A percentile compares a stretch with the other conserved stretches of the same genome.
Evolutionary conservation across 2,113 vertebrate species (phyloP).

Genomic region (Aythya baeri): DNA sequence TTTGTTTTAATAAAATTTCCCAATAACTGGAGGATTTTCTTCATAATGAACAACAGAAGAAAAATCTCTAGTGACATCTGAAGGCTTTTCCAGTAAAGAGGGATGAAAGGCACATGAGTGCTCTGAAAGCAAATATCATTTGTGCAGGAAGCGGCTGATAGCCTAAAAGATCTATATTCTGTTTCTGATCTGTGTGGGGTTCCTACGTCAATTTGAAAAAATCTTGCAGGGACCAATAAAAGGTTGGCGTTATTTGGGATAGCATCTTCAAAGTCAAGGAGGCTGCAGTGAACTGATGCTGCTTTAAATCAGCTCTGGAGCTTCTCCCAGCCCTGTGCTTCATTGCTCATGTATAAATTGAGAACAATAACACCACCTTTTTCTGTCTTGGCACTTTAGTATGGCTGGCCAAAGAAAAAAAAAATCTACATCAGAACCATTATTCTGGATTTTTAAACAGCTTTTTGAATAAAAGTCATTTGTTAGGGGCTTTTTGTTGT

Average conservation of each 20-base stretch:
- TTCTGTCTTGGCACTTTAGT: background rate
- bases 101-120: background rate
- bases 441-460: background rate
- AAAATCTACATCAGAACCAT: background rate
- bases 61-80: slow-evolving; percentile 53
- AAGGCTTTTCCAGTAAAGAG: slow-evolving; percentile 56
- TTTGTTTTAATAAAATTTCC: slow-evolving; percentile 62
- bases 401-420: background rate
- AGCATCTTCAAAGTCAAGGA: slow-evolving; percentile 16
- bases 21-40: slow-evolving; percentile 54
- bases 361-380: background rate
- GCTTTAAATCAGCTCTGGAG: background rate
- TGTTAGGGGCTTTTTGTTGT: background rate
- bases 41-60: slow-evolving; percentile 37
- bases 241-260: background rate
- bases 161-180: slow-evolving; percentile 34
- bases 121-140: slow-evolving; percentile 46
- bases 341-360: background rate
- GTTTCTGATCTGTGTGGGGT: background rate
- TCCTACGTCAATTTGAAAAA: background rate
- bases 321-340: background rate
- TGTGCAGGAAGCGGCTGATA: background rate
- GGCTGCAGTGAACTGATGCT: background rate
- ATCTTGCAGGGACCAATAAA: background rate
- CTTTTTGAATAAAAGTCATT: background rate